These are phyloP conservation scores for Caenorhabditis imperialis DNA, from an alignment of 2,888 invertebrate species.

Conservation along the genomic window DNA sequence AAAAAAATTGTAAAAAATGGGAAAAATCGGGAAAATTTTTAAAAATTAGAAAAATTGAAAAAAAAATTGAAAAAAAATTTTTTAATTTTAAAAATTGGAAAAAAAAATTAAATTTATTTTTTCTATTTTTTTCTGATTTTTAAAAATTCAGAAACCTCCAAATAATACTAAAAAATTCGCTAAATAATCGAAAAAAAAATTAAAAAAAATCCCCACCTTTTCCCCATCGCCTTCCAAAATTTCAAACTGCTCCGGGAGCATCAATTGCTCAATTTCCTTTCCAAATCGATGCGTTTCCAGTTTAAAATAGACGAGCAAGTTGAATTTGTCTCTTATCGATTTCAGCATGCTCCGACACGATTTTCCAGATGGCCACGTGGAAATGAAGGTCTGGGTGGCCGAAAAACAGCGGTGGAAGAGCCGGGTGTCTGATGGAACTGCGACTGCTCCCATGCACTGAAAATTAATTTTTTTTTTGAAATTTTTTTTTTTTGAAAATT, in stretches of 20 bases:
- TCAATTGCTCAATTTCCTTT: conserved; percentile 38
- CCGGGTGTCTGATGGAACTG: conserved; percentile 67
- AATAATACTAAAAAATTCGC: background rate
- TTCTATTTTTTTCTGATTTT: no score
- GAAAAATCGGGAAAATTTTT: no score
- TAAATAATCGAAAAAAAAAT: background rate
- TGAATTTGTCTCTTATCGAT: conserved; percentile 70
- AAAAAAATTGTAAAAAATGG: no score
- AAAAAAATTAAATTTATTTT: no score
- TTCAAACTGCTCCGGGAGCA: conserved; percentile 32
- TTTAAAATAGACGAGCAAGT: conserved; percentile 71
- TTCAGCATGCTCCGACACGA: conserved; percentile 38
- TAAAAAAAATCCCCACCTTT: background rate
- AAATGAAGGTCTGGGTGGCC: conserved; percentile 59
- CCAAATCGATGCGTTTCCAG: conserved; percentile 61
- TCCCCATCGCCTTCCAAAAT: background rate
- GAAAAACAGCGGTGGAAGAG: conserved; percentile 69
- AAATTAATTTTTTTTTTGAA: conserved; percentile 29
- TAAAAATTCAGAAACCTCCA: no score
- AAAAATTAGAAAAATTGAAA: no score
- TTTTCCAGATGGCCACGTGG: conserved; percentile 55
- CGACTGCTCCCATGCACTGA: conserved; percentile 65
- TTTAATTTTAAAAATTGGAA: no score
- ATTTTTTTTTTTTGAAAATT: background rate
- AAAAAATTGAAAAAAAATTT: no score